Percentiles rank a stretch among this genome's conserved stretches.
phyloP scores from a whole-genome alignment of 2,888 invertebrate species.

The Mythimna pallens region DNA sequence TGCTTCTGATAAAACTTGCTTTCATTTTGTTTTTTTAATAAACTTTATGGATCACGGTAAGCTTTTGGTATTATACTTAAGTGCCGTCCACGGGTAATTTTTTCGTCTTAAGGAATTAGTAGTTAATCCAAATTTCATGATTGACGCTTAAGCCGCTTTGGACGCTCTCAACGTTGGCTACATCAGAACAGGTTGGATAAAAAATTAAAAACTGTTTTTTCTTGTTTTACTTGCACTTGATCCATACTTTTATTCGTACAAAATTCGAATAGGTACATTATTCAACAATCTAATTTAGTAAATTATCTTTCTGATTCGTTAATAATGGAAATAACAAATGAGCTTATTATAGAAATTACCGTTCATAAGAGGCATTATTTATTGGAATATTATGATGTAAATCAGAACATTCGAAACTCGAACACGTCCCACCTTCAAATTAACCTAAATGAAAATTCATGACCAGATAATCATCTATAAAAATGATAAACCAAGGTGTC shows the following conservation, averaged over 20 bases:
- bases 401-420: constrained; percentile 51
- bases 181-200: constrained; percentile 8
- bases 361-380: constrained; percentile 24
- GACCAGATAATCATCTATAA: constrained; percentile 66
- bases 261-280: background rate
- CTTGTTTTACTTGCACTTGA: background rate
- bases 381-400: constrained; percentile 46
- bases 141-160: constrained; percentile 48
- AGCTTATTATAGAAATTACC: constrained; percentile 40
- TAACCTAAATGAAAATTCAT: constrained; percentile 60
- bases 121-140: constrained; percentile 55
- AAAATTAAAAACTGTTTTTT: background rate
- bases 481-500: constrained; percentile 61
- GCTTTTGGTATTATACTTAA: constrained; percentile 10
- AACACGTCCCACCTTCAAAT: constrained; percentile 46
- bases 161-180: constrained; percentile 26
- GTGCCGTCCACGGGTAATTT: constrained; percentile 26
- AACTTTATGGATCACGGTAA: background rate
- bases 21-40: background rate
- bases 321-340: constrained; percentile 35
- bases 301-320: background rate
- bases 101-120: constrained; percentile 41
- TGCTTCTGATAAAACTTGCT: background rate
- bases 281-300: constrained; percentile 1
- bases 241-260: background rate